Base-by-base conservation (phyloP, 2,888 invertebrate species). In the Limnephilus auricula region DNA sequence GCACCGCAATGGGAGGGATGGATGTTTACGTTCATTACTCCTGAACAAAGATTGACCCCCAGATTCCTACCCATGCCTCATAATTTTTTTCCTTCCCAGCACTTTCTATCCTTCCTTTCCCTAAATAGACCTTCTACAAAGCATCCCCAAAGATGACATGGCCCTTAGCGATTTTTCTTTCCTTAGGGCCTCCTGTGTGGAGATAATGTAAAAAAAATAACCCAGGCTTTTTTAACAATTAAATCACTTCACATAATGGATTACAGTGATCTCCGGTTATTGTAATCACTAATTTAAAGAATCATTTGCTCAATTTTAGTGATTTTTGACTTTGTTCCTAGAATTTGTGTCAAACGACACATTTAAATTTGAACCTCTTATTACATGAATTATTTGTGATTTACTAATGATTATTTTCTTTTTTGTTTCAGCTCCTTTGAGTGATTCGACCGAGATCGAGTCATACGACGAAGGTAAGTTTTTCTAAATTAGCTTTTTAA, bases 341-440 rank as follows among this genome's bases (percentile, higher is more conserved):
- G 9, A 65, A 65, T 9, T 25, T 0, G 1, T n/a, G 9, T 65
- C 25, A 65, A 65, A 65, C 25, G 65, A 65, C 6, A 65, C 6
- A 25, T 9, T 25, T n/a, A 2, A 65, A 6, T 25, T 18, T 65
- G 25, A 9, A 65, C 45, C 15, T 13, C 15, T 45, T 45, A 15
- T 45, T 2, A 13, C 15, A 15, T 45, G 45, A 45, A 45, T 45
- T 45, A 15, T 65, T 25, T 65, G 6, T n/a, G n/a, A 25, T 65
- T 82, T 25, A 82, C 82, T 82, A 82, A 82, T 82, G 32, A 12
- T 34, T 82, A n/a, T 93, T 93, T 94, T 94, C 93, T 94, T 94
- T 94, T 94, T 94, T 93, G 94, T 97, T 97, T 93, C 96, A 97
- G 97, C 97, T 95, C 97, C 97, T 94, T 94, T 97, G 93, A 96